Evolutionary conservation across 2,113 vertebrate genomes (phyloP), one percentile per base, ranked within the genome.

Genomic region (Myotis brandtii): DNA sequence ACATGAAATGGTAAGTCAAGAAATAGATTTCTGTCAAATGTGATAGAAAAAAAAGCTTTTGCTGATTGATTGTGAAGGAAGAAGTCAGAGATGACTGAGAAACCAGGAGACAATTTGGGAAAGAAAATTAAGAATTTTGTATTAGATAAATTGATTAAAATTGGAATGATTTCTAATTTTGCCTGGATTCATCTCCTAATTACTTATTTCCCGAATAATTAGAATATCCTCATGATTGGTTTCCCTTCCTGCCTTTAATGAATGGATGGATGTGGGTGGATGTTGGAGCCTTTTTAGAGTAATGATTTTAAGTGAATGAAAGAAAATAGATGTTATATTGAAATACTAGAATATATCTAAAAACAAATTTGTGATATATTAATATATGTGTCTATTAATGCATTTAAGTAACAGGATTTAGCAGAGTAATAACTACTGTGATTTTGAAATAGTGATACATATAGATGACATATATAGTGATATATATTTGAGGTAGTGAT

Each of bases 91-190:
- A 52, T 46, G 54, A 56, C 17, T 67, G 17, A 83, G 59, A 95
- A 88, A 73, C 77, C 32, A 62, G 12, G 20, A 89, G 48, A 82
- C 0, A 20, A 8, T 73, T 93, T 34, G 37, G 59, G 30, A 50
- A 93, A 91, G 59, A 37, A 69, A 81, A 85, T 56, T 76, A 50
- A 11, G 32, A 86, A 59, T 83, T 95, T 92, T 86, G 2, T 95
- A 17, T 89, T 83, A 93, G 46, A 76, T 17, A 92, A 80, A 80
- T 62, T 21, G 75, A 88, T 91, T 89, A 54, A 59, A 89, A 43
- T 76, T 95, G 32, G 32, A 89, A 32, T 84, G 56, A 90, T 91
- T 77, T 88, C 9, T 62, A 2, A 80, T 84, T 56, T 86, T 95
- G 43, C 40, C 11, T 95, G 46, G 86, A 83, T 95, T 93, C 70